Conservation (phyloP, 2,797 vertebrate genomes). For the Coregonus suidteri region DNA sequence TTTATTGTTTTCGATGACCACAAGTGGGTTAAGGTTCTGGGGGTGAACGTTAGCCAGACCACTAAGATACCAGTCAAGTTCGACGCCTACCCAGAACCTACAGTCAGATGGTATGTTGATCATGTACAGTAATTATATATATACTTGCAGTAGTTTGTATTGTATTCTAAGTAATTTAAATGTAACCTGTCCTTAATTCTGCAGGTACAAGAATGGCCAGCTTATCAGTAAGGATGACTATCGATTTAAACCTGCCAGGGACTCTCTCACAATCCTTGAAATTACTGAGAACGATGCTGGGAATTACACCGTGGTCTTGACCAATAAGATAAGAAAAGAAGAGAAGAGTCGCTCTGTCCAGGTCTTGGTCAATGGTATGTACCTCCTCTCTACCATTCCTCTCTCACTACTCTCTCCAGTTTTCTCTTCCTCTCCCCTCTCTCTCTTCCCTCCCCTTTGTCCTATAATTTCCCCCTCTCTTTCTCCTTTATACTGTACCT, state of each 20-base stretch:
- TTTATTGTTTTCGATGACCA: constrained; percentile 82
- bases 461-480: not conserved
- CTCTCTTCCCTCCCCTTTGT: not conserved
- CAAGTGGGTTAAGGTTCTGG: constrained; percentile 77
- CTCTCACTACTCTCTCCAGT: not conserved
- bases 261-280: constrained; percentile 79
- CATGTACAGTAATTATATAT: not conserved
- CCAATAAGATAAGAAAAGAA: constrained; percentile 84
- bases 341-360: constrained; percentile 81
- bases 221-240: constrained; percentile 76
- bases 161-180: not conserved
- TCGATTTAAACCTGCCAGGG: constrained; percentile 75
- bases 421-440: not conserved
- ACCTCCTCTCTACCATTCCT: not conserved
- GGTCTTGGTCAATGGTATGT: constrained; percentile 87
- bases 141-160: not conserved
- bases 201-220: constrained; percentile 88
- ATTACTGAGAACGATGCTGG: constrained; percentile 84
- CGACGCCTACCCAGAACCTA: constrained; percentile 87
- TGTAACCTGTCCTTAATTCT: not conserved
- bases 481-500: not conserved
- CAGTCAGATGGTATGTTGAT: constrained; percentile 83
- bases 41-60: constrained; percentile 75
- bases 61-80: constrained; percentile 82
- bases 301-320: constrained; percentile 90